Base-by-base conservation (phyloP, 2,113 vertebrate genomes). In the Onychostoma macrolepis region DNA sequence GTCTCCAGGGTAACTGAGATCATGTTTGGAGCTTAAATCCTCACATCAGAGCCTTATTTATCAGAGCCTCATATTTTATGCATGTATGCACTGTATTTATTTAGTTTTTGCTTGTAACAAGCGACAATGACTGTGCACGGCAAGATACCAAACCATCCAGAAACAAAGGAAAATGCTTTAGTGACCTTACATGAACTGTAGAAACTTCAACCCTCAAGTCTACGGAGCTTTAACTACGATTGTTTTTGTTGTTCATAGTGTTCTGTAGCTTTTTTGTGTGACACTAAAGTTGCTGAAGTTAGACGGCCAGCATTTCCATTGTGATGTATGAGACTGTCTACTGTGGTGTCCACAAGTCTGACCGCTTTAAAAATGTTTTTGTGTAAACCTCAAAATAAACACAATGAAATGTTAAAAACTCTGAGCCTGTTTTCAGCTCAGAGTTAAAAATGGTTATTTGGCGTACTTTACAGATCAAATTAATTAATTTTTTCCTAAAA, bases 61-160 rank as follows among this genome's bases (percentile, higher is more conserved):
- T 61, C 33, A 67, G 26, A 50, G 43, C 9, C 63, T 83, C 43
- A 83, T 71, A 71, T 83, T 48, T 83, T 83, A 83, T 83, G 63
- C 80, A 83, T 69, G 80, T 21, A 30, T 28, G 28, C 26, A 13
- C 6, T 69, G n/a, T 45, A 24, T 69, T 83, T 69, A 30, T 83
- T 36, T 71, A 83, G 26, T 2, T 71, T 58, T 33, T 48, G 63
- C 28, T 83, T 15, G 41, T 83, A 83, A 50, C 80, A 17, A 45
- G 9, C 38, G 15, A 9, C n/a, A 11, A 65, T 0, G 6, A 33
- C 58, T 67, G 13, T 41, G 80, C 80, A 24, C 80, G 69, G 63
- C 61, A 24, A 10, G 80, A 83, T 33, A 50, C 63, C 17, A 11
- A 50, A 15, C 4, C 79, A 12, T 45, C 38, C 63, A 36, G 43